Base-by-base conservation (phyloP, 2,888 invertebrate genomes). In the Argyra leucocephala region DNA sequence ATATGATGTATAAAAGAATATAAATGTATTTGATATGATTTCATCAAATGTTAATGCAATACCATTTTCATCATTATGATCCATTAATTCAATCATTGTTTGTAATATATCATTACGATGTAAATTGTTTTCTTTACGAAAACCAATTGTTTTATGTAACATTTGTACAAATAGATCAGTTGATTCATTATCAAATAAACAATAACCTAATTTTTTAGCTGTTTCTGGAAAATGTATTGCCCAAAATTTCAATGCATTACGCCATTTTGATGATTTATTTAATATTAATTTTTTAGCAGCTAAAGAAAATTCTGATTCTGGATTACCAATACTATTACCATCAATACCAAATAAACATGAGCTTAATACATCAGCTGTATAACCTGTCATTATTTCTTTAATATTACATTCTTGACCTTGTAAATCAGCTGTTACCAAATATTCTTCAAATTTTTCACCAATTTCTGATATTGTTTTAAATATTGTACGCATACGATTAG, bases 1-100 rank as follows among this genome's bases (percentile, higher is more conserved):
- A 70, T 84, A 85, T 0, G 85, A 85, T n/a, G 84, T 85, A n/a
- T 83, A 75, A 78, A 84, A 82, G 72, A 85, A 85, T 22, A 84
- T 72, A 75, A 85, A 82, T 0, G 83, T 81, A 66, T 85, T 84
- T 0, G 85, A 83, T 0, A 81, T 81, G 26, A 84, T 57, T 60
- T 67, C 67, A n/a, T 67, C 67, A 48, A 67, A 63, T 23, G 64
- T 67, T 61, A 67, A 59, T 3, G 64, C 65, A 4, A 63, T 36
- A n/a, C 58, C 62, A 10, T 57, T 18, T 57, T 64, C 66, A 22
- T 66, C 57, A 18, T 63, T 61, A 31, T 65, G 58, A 21, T 63
- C 48, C 65, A 67, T 65, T 22, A 67, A 62, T 61, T 67, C 63
- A 6, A 69, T 67, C 57, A 69, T 61, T 18, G 65, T 64, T 22